phyloP scores from a whole-genome alignment of 2,888 invertebrate genomes.

The Phyto melanocephala region DNA sequence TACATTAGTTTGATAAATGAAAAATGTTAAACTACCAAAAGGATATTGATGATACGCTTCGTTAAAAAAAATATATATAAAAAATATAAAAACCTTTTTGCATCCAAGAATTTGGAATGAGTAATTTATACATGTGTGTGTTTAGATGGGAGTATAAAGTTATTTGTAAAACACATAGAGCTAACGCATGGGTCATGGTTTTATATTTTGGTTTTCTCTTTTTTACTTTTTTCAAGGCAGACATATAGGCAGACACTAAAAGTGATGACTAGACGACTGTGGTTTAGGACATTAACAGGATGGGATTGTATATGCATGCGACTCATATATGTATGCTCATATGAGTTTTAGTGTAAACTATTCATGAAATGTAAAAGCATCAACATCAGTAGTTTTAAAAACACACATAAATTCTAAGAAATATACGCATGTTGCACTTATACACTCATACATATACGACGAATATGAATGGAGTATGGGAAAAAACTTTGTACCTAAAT shows the following conservation, averaged over 20 bases:
- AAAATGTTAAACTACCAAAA: constrained; percentile 29
- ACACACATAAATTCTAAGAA: too few species aligned
- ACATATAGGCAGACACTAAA: constrained; percentile 37
- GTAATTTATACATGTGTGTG: background rate
- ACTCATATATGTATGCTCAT: background rate
- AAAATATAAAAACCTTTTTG: constrained; percentile 16
- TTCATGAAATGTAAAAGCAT: background rate
- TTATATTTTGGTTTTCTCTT: background rate
- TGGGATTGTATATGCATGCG: background rate
- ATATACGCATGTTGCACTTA: background rate
- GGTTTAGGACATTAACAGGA: constrained; percentile 2
- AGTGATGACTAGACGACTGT: constrained; percentile 59
- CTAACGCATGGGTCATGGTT: background rate
- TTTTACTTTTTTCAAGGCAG: constrained; percentile 18
- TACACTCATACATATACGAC: background rate
- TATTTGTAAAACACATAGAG: background rate
- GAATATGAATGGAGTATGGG: background rate
- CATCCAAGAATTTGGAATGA: constrained; percentile 28
- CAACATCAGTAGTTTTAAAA: background rate
- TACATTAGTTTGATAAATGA: constrained; percentile 39
- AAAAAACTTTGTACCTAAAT: background rate
- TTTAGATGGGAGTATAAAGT: too few species aligned
- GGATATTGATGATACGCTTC: constrained; percentile 37
- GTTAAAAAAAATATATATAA: background rate
- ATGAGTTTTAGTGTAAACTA: background rate